Base-by-base conservation (phyloP, 2,797 vertebrate species). In the Luscinia luscinia region DNA sequence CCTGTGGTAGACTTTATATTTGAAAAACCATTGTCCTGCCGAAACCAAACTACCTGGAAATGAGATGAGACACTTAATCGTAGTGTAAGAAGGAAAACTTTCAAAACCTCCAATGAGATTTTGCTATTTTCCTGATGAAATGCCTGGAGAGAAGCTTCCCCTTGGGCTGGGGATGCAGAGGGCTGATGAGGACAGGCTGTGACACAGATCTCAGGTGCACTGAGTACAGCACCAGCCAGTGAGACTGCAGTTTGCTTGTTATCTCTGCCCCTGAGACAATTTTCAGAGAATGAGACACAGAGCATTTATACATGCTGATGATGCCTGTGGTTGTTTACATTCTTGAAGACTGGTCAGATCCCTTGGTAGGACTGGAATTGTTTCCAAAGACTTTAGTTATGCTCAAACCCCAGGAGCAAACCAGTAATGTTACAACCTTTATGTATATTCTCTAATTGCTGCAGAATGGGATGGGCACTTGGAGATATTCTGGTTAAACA, bases 211-310 rank as follows among this genome's bases (percentile, higher is more conserved):
- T 6, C 24, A 58, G 27, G 2, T 12, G 17, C 27, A 34, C 24
- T 36, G 68, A 57, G 6, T 66, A 40, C 59, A 58, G 15, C 46
- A 58, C 15, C 26, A 85, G 15, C 15, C 58, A 54, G 24, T 45
- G 49, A 72, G 36, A 68, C 2, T 48, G 46, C 23, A 78, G 11
- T 63, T 66, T 52, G 24, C 24, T 78, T 70, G 80, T 72, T 5
- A 5, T 51, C 43, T 75, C 34, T 85, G 30, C 24, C 8, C 84
- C 34, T 91, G 28, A 30, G 19, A 15, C n/a, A 12, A 48, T 90
- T 87, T 95, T 96, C 72, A 70, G 84, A 91, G 90, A 88, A 95
- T 48, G 22, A 28, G 7, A 41, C 49, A 58, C 59, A 51, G 16
- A 36, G 17, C n/a, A 36, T 27, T 83, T 75, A 5, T 40, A 34